These are phyloP conservation scores for Planiliza haematocheilus DNA, from an alignment of 2,113 vertebrate genomes.

Conservation along the genomic window DNA sequence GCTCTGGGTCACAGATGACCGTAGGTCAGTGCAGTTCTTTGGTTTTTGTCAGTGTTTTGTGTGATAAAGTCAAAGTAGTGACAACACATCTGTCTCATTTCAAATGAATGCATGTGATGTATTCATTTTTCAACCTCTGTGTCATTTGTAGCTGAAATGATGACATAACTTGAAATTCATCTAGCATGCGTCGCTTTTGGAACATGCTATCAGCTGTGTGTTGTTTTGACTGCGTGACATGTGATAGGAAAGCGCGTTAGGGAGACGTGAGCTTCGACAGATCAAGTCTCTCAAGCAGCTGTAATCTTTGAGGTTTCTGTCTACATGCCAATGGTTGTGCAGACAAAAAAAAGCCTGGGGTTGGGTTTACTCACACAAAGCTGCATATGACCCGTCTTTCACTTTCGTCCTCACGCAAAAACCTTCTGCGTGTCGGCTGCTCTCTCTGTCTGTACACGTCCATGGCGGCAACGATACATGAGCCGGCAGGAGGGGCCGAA, in stretches of 20 bases:
- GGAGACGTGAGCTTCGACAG: constrained; percentile 15
- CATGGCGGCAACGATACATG: constrained; percentile 23
- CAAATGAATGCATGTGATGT: too few relatives aligned
- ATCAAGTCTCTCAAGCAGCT: constrained; percentile 39
- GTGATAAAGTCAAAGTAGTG: not conserved
- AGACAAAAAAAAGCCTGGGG: constrained; percentile 31
- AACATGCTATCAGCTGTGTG: not conserved
- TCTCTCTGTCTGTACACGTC: constrained; percentile 53
- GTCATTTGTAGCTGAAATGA: too few relatives aligned
- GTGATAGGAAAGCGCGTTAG: not conserved
- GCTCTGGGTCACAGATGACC: too few relatives aligned
- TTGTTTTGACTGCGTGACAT: constrained; percentile 10
- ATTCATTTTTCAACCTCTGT: too few relatives aligned
- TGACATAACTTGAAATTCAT: too few relatives aligned
- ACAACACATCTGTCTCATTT: not conserved
- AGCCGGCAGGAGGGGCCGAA: constrained; percentile 35
- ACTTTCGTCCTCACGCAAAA: constrained; percentile 6
- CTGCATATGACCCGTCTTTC: constrained; percentile 18
- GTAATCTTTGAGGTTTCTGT: constrained; percentile 56
- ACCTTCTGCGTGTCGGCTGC: constrained; percentile 36
- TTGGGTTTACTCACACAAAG: constrained; percentile 32
- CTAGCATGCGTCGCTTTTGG: too few relatives aligned
- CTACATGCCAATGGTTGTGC: constrained; percentile 46
- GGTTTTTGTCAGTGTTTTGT: not conserved
- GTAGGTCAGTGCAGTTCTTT: not conserved